Base-by-base conservation (phyloP, 2,797 vertebrate genomes). In the Enteromius trimaculatus region DNA sequence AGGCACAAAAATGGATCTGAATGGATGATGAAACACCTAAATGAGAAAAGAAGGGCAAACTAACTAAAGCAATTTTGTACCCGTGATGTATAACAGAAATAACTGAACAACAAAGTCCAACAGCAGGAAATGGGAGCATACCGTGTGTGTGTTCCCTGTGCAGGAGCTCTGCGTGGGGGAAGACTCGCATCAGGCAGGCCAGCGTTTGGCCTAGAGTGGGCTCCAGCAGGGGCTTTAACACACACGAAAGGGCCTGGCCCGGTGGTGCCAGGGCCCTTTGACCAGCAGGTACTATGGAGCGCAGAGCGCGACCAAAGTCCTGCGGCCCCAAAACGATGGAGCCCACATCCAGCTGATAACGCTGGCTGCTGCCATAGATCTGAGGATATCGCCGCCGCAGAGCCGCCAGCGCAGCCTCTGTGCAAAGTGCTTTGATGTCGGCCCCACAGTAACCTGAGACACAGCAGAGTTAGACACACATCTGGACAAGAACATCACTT, bases 361-460 rank as follows among this genome's bases (percentile, higher is more conserved):
- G 98, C 89, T 97, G 96, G 70, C 97, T 98, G 94, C 97, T 98
- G 90, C 95, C 93, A 64, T 99, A 99, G 90, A 99, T 99, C 95
- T 99, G 98, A 11, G 98, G 98, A 80, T 99, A 99, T 82, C 97
- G 96, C 79, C 98, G 96, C 68, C 98, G 95, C 88, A 99, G 92
- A 55, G 98, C 98, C 82, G 94, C 96, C 93, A 99, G 94, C 89
- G 97, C 96, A 84, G 98, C 96, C 94, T 99, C 98, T 86, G 98
- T 99, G 95, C 98, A 99, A 97, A 99, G 96, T 95, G 98, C 98
- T 97, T 99, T 99, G 90, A 99, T 96, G 92, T 99, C 98, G 70
- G 98, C 98, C 87, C 98, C 98, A 51, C 98, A 99, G 93, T 99
- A 99, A 91, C 98, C 98, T 99, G 88, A 11, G 65, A 82, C 29